Conservation (phyloP, 1,140 invertebrate genomes). For the Helicoverpa armigera region DNA sequence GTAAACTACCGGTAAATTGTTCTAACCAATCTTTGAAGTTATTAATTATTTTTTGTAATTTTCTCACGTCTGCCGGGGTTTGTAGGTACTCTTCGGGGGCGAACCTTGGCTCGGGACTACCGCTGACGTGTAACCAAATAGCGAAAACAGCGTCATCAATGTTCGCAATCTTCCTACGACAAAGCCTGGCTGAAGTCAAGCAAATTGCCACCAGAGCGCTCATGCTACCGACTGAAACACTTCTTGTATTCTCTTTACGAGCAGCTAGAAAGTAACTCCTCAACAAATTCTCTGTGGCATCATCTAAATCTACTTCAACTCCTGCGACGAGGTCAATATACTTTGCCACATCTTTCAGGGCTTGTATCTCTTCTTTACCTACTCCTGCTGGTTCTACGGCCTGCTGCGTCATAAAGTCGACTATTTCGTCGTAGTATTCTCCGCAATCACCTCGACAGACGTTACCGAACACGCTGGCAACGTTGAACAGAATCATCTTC, state of each 20-base stretch:
- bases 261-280: conserved; percentile 76
- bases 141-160: conserved; percentile 77
- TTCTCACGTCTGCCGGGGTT: conserved; percentile 69
- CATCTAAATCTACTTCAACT: conserved; percentile 65
- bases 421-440: conserved; percentile 70
- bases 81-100: conserved; percentile 76
- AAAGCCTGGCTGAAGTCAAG: conserved; percentile 73
- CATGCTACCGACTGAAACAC: conserved; percentile 69
- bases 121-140: conserved; percentile 78
- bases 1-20: conserved; percentile 68
- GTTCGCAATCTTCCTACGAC: conserved; percentile 68
- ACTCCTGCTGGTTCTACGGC: conserved; percentile 58
- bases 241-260: conserved; percentile 69
- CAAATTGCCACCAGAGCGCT: conserved; percentile 66
- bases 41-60: conserved; percentile 66
- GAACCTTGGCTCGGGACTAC: conserved; percentile 71
- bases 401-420: conserved; percentile 66
- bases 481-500: conserved; percentile 69
- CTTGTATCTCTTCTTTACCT: conserved; percentile 64
- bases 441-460: conserved; percentile 74
- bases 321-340: conserved; percentile 75
- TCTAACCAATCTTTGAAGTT: conserved; percentile 76
- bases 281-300: conserved; percentile 65
- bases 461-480: conserved; percentile 74
- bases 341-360: conserved; percentile 64